Evolutionary conservation across 1,140 invertebrate species (phyloP).

Genomic region (Ooceraea biroi): DNA sequence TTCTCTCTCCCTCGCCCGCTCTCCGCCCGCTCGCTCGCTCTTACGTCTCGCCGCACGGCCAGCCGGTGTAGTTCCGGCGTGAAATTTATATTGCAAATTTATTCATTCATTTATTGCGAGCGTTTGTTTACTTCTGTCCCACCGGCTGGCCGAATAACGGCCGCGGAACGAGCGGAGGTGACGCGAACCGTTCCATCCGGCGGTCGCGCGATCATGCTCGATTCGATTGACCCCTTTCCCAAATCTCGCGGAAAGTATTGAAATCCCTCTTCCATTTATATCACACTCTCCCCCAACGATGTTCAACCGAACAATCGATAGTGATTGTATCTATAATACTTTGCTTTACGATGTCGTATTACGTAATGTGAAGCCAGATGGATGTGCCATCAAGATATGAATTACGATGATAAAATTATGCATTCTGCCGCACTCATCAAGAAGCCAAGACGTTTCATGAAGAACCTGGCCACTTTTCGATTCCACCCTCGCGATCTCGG

Average conservation of each 20-base stretch:
- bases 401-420: too few species aligned
- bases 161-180: slow-evolving; percentile 32
- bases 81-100: slow-evolving; percentile 81
- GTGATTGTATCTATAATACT: too few species aligned
- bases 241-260: slow-evolving; percentile 17
- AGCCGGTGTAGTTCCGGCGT: slow-evolving; percentile 55
- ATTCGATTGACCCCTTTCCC: slow-evolving; percentile 40
- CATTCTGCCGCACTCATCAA: neutral
- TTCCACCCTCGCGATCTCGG: neutral
- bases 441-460: neutral
- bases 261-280: slow-evolving; percentile 11
- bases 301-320: neutral
- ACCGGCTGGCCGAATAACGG: slow-evolving; percentile 58
- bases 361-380: too few species aligned
- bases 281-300: too few species aligned
- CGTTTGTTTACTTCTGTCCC: slow-evolving; percentile 66
- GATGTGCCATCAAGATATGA: too few species aligned
- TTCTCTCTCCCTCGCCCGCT: slow-evolving; percentile 8
- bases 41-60: slow-evolving; percentile 14
- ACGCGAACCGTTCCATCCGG: neutral
- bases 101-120: slow-evolving; percentile 77
- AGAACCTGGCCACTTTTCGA: slow-evolving; percentile 13
- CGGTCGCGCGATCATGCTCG: slow-evolving; percentile 23
- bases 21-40: neutral
- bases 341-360: too few species aligned